phyloP scores from a whole-genome alignment of 1,140 invertebrate genomes.

The Ceratitis capitata region DNA sequence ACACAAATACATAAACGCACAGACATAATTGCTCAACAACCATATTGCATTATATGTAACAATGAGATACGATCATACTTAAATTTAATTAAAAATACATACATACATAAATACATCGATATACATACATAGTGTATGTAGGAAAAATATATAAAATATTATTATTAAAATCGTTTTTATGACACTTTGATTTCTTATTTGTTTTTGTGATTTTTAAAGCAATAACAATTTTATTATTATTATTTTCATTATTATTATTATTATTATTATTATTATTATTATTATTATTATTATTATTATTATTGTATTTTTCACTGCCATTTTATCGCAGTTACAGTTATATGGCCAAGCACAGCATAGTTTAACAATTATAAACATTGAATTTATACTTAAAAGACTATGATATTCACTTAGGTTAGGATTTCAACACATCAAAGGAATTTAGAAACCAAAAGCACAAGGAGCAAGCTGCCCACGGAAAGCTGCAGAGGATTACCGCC shows the following conservation, averaged over 20 bases:
- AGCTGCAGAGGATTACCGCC: conserved; percentile 2
- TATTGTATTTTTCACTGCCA: neutral
- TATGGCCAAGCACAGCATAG: neutral
- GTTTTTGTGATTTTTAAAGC: neutral
- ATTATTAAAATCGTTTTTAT: neutral
- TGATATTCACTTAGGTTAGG: neutral
- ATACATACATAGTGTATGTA: neutral
- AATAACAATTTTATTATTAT: no score
- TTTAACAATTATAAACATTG: neutral
- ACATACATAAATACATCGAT: neutral
- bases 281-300: neutral
- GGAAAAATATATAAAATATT: neutral
- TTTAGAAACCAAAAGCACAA: conserved; percentile 44
- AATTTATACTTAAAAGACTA: neutral
- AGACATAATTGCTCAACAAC: neutral
- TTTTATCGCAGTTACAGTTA: neutral
- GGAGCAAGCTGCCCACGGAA: neutral
- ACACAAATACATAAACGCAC: neutral
- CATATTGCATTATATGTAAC: neutral
- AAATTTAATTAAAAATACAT: neutral
- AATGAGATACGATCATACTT: neutral
- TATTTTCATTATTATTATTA: no score
- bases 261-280: neutral
- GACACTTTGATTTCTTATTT: neutral
- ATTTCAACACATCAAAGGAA: conserved; percentile 28